A percentile compares a stretch with the other conserved stretches of the same genome.
These are phyloP conservation scores for Ophion ventricosus DNA, from an alignment of 2,888 invertebrate genomes.

Conservation along the genomic window DNA sequence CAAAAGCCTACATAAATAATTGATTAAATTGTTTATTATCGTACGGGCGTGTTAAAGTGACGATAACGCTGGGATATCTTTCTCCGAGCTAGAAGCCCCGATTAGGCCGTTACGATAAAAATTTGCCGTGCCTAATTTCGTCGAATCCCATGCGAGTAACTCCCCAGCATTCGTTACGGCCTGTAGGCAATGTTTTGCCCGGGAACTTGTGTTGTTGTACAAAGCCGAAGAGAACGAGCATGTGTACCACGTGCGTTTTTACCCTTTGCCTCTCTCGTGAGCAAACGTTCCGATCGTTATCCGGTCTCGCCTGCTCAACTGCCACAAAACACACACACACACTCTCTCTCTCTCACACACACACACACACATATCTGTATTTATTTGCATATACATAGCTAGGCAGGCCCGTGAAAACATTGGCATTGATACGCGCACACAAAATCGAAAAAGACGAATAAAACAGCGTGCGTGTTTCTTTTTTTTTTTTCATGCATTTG, in stretches of 20 bases:
- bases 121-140: too few species aligned
- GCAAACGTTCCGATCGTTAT: conserved; percentile 41
- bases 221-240: neutral
- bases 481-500: neutral
- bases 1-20: too few species aligned
- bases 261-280: conserved; percentile 24
- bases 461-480: neutral
- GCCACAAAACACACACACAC: too few species aligned
- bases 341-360: too few species aligned
- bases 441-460: conserved; percentile 4
- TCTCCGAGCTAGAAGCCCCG: too few species aligned
- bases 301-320: conserved; percentile 1
- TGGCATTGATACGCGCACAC: neutral
- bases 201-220: neutral
- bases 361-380: neutral
- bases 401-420: neutral
- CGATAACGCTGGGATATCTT: too few species aligned
- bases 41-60: too few species aligned
- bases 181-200: neutral
- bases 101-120: too few species aligned
- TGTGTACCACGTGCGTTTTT: conserved; percentile 41
- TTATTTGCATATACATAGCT: neutral
- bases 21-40: too few species aligned
- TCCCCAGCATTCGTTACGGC: neutral
- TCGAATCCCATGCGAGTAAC: too few species aligned